Evolutionary conservation across 2,113 vertebrate genomes (phyloP).

Genomic region (Numida meleagris): DNA sequence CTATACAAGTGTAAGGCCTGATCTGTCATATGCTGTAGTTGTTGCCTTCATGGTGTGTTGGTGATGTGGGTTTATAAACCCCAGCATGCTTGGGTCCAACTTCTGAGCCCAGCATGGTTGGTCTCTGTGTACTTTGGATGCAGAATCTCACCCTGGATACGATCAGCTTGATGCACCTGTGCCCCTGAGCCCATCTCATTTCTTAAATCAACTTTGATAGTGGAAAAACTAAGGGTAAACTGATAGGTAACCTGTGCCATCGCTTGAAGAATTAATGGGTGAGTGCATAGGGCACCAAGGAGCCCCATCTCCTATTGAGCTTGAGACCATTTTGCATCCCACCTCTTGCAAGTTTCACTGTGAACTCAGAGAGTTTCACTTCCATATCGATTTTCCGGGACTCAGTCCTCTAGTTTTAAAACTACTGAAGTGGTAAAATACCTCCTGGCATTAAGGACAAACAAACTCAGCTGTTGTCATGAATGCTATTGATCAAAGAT

Average conservation of each 20-base stretch:
- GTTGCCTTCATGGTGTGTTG: not conserved
- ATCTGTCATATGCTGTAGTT: not conserved
- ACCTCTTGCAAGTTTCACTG: not conserved
- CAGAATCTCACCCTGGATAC: not conserved
- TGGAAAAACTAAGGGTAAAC: not conserved
- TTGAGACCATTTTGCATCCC: not conserved
- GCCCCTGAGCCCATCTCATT: no score
- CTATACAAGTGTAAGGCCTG: not conserved
- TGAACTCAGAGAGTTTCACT: not conserved
- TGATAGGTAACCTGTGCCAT: not conserved
- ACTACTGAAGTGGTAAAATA: not conserved
- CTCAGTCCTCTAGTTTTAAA: not conserved
- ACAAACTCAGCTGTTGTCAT: not conserved
- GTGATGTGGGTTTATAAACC: not conserved
- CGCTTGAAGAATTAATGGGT: not conserved
- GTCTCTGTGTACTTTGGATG: not conserved
- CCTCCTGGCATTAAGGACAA: not conserved
- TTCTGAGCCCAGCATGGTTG: fast-evolving
- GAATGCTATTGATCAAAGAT: constrained; percentile 10
- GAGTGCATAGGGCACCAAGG: fast-evolving
- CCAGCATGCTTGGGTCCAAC: fast-evolving
- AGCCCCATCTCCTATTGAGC: not conserved
- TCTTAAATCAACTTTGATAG: not conserved
- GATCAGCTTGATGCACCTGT: not conserved
- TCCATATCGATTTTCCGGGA: constrained; percentile 6